phyloP scores from a whole-genome alignment of 2,113 vertebrate genomes.

The Rhabdomys dilectus region DNA sequence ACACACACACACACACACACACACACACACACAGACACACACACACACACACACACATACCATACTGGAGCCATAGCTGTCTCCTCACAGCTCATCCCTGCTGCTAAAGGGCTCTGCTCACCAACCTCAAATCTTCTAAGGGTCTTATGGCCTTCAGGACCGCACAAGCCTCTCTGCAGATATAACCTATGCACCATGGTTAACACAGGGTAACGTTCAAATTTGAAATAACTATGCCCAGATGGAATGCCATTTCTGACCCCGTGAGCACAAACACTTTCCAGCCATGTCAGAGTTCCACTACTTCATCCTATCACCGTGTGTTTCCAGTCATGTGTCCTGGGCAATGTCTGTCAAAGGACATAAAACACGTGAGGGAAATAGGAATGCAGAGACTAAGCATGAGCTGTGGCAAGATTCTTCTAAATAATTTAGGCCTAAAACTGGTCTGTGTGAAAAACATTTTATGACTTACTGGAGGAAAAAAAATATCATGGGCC shows the following conservation, averaged over 20 bases:
- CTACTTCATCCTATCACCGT: background rate
- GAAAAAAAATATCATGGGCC: background rate
- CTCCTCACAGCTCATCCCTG: background rate
- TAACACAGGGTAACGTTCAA: background rate
- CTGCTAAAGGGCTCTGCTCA: background rate
- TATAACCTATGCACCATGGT: background rate
- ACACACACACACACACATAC: background rate
- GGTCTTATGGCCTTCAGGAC: background rate
- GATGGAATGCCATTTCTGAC: background rate
- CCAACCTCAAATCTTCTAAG: background rate
- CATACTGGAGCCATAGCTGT: background rate
- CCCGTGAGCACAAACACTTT: background rate
- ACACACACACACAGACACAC: background rate
- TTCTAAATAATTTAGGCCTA: conserved; percentile 3
- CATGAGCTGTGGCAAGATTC: background rate
- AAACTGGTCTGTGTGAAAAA: background rate
- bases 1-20: background rate
- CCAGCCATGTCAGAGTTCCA: background rate
- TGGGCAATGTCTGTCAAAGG: background rate
- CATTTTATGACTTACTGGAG: background rate
- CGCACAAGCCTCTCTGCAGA: background rate
- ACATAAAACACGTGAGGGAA: background rate
- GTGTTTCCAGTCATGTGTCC: background rate
- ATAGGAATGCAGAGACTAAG: background rate
- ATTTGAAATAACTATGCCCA: background rate